phyloP scores from a whole-genome alignment of 2,888 invertebrate species.

The Eilema griseolum region DNA sequence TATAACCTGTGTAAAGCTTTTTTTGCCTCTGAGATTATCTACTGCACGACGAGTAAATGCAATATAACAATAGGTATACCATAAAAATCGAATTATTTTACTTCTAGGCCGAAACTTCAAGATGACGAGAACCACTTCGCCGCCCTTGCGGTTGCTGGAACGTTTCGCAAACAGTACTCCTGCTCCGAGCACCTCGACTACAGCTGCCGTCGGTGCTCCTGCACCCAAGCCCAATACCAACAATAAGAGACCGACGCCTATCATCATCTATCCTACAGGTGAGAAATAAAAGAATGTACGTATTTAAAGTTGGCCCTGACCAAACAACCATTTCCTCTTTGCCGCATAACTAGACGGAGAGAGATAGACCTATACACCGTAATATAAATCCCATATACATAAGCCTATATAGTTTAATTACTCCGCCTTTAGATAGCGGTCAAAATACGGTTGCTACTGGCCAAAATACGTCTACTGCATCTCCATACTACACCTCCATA shows the following conservation, averaged over 20 bases:
- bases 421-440: too few species aligned
- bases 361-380: too few species aligned
- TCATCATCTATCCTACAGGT: conserved; percentile 83
- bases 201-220: conserved; percentile 59
- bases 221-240: conserved; percentile 71
- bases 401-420: too few species aligned
- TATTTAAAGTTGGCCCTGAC: neutral
- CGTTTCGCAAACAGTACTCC: conserved; percentile 65
- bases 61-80: too few species aligned
- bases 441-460: too few species aligned
- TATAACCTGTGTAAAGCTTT: too few species aligned
- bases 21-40: too few species aligned
- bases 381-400: too few species aligned
- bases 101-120: conserved; percentile 26
- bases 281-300: neutral
- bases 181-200: conserved; percentile 58
- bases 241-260: conserved; percentile 90
- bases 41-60: too few species aligned
- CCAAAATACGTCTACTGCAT: too few species aligned
- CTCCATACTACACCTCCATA: too few species aligned
- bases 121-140: conserved; percentile 71
- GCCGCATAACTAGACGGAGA: neutral
- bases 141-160: conserved; percentile 65
- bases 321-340: neutral
- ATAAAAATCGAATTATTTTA: neutral